These are phyloP conservation scores for Dendrophyllia cribrosa DNA, from an alignment of 64 coral and sea anemone genomes.

Conservation along the genomic window DNA sequence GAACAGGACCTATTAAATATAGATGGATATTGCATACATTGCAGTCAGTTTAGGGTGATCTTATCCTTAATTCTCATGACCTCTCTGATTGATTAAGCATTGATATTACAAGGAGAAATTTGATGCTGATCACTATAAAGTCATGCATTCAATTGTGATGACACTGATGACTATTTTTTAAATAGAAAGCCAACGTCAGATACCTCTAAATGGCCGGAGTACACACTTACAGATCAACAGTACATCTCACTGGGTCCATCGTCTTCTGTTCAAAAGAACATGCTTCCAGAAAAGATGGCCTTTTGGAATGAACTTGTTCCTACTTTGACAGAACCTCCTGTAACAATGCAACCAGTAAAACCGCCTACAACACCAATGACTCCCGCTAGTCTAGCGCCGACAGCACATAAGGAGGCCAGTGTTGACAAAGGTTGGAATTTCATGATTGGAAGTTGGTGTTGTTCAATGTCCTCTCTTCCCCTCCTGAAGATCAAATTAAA, in stretches of 20 bases:
- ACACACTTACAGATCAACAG: conserved; percentile 35
- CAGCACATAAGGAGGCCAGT: not conserved
- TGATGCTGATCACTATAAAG: too few relatives aligned
- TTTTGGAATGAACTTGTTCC: conserved; percentile 65
- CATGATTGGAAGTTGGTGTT: not conserved
- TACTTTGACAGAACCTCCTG: not conserved
- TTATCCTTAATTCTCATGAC: too few relatives aligned
- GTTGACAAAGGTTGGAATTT: conserved; percentile 9
- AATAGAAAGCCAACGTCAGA: conserved; percentile 43
- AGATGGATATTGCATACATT: too few relatives aligned
- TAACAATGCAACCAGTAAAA: not conserved
- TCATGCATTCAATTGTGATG: not conserved
- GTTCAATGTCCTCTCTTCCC: not conserved
- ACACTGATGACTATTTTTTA: not conserved
- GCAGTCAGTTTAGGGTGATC: too few relatives aligned
- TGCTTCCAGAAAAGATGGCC: conserved; percentile 69
- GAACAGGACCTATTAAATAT: too few relatives aligned
- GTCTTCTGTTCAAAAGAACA: conserved; percentile 28
- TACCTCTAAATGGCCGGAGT: conserved; percentile 23
- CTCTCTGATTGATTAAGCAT: too few relatives aligned
- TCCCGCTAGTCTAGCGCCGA: not conserved
- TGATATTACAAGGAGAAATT: too few relatives aligned
- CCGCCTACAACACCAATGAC: not conserved
- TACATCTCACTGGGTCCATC: conserved; percentile 59
- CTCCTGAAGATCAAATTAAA: not conserved